Evolutionary conservation across 2,888 invertebrate species (phyloP).

Genomic region (Cenopis cana): DNA sequence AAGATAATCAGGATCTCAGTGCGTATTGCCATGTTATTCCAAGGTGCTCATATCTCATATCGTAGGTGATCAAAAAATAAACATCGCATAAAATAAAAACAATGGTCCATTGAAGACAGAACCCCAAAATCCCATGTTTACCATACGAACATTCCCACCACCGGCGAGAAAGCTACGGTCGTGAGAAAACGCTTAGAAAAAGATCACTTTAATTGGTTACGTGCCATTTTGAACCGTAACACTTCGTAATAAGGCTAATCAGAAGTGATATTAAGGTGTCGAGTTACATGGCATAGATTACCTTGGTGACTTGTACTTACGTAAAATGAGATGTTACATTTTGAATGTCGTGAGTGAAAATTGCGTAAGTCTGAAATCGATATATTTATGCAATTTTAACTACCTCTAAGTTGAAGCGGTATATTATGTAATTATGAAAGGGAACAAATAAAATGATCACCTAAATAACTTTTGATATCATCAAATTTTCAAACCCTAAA

Average conservation of each 20-base stretch:
- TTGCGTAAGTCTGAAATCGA: conserved; percentile 29
- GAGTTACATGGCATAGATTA: conserved; percentile 39
- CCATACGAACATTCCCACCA: conserved; percentile 40
- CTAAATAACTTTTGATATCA: no score
- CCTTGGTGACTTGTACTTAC: conserved; percentile 25
- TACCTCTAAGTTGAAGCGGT: not conserved
- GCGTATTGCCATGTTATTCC: no score
- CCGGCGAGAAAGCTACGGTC: conserved; percentile 40
- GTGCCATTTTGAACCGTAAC: conserved; percentile 22
- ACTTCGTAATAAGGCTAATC: conserved; percentile 17
- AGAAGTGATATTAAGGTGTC: conserved; percentile 26
- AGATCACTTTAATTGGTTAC: conserved; percentile 30
- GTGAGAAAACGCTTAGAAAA: conserved; percentile 42
- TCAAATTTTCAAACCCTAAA: no score
- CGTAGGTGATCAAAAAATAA: no score
- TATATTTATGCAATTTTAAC: conserved; percentile 7
- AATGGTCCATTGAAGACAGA: conserved; percentile 28
- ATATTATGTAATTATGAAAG: not conserved
- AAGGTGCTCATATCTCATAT: no score
- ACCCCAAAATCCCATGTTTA: conserved; percentile 38
- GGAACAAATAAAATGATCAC: no score
- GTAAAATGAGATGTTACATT: conserved; percentile 40
- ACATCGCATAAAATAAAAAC: conserved; percentile 8
- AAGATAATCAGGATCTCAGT: no score
- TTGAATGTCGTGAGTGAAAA: conserved; percentile 27